These are phyloP conservation scores for Struthio camelus DNA, from an alignment of 2,113 vertebrate species.

Conservation along the genomic window DNA sequence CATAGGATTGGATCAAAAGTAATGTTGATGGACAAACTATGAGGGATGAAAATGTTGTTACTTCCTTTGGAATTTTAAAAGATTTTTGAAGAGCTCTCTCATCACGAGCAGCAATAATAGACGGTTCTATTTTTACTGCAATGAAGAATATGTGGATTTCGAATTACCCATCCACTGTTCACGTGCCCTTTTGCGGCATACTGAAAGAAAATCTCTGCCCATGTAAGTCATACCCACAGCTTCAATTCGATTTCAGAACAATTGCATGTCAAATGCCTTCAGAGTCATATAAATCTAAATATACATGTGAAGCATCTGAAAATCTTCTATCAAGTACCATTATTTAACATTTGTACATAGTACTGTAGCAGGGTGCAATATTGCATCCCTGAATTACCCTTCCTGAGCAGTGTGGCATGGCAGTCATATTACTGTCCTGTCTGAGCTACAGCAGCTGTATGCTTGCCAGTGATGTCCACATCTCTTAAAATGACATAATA, in stretches of 20 bases:
- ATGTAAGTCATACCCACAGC: neutral
- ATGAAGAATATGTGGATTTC: neutral
- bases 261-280: constrained; percentile 3
- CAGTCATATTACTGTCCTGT: neutral
- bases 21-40: neutral
- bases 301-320: neutral
- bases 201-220: neutral
- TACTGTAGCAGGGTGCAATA: neutral
- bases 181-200: neutral
- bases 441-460: neutral
- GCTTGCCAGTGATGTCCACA: neutral
- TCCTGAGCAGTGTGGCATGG: neutral
- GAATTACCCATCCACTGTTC: no score
- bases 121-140: neutral
- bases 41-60: neutral
- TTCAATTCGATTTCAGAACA: neutral
- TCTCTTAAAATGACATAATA: neutral
- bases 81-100: neutral
- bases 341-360: neutral
- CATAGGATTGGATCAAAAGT: neutral
- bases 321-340: neutral
- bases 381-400: neutral
- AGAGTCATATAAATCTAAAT: neutral
- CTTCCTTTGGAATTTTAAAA: neutral
- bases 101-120: neutral